phyloP scores from a whole-genome alignment of 2,113 vertebrate genomes.

The Noctilio leporinus region DNA sequence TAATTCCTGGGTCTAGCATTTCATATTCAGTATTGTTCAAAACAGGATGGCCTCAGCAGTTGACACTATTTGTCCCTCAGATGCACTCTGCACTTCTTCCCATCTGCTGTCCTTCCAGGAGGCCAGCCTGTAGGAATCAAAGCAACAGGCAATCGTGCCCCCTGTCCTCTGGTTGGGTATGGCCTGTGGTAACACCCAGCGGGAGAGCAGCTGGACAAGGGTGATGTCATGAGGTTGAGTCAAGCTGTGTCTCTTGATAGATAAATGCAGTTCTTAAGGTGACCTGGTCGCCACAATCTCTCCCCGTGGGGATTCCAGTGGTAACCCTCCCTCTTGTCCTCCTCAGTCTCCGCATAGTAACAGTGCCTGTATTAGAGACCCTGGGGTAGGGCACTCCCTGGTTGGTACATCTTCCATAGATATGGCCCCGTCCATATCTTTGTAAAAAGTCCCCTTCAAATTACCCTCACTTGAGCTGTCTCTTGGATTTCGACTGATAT shows the following conservation, averaged over 20 bases:
- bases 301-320: neutral
- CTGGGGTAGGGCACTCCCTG: neutral
- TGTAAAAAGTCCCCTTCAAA: neutral
- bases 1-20: neutral
- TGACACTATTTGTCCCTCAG: neutral
- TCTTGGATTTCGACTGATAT: neutral
- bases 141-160: neutral
- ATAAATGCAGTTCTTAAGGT: neutral
- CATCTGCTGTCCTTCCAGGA: accelerated
- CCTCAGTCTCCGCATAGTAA: neutral
- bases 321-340: neutral
- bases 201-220: neutral
- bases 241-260: neutral
- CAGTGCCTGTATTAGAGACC: too few relatives aligned
- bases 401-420: neutral
- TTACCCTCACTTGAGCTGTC: neutral
- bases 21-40: neutral
- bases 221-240: neutral
- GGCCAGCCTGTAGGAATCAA: neutral
- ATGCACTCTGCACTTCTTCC: neutral
- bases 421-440: neutral
- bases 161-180: neutral
- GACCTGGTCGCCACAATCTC: neutral
- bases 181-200: neutral
- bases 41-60: neutral